phyloP scores from a whole-genome alignment of 1,140 invertebrate genomes.

The Hylyphantes graminicola region DNA sequence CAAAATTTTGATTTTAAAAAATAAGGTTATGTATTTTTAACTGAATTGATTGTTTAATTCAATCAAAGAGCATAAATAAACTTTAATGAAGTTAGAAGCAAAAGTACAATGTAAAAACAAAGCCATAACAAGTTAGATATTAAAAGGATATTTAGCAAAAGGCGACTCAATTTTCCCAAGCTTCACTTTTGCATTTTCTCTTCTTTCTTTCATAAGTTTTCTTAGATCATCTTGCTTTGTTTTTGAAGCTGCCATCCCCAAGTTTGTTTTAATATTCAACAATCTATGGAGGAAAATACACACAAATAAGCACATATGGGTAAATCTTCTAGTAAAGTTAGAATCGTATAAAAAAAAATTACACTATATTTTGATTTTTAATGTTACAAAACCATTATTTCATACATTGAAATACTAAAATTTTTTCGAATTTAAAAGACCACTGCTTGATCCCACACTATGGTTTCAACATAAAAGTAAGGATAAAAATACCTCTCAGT shows the following conservation, averaged over 20 bases:
- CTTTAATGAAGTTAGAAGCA: background rate
- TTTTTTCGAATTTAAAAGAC: too few species aligned
- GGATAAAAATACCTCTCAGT: too few species aligned
- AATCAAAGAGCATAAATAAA: background rate
- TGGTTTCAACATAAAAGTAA: too few species aligned
- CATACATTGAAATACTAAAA: too few species aligned
- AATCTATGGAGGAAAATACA: too few species aligned
- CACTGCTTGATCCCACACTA: too few species aligned
- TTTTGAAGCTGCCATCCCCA: background rate
- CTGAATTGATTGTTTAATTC: background rate
- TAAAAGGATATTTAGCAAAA: slow-evolving; percentile 81
- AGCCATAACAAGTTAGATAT: background rate
- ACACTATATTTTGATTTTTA: too few species aligned
- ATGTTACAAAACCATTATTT: too few species aligned
- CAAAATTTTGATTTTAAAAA: background rate
- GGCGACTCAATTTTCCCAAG: slow-evolving; percentile 79
- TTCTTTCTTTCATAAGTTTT: slow-evolving; percentile 48
- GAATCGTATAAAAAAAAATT: too few species aligned
- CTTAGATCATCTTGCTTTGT: slow-evolving; percentile 33
- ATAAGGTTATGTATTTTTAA: background rate
- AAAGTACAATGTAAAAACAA: background rate
- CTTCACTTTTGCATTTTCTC: slow-evolving; percentile 68
- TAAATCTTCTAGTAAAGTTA: too few species aligned
- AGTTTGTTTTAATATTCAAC: too few species aligned
- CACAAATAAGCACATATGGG: too few species aligned